Base-by-base conservation (phyloP, 2,113 vertebrate species). In the Lampris incognitus region DNA sequence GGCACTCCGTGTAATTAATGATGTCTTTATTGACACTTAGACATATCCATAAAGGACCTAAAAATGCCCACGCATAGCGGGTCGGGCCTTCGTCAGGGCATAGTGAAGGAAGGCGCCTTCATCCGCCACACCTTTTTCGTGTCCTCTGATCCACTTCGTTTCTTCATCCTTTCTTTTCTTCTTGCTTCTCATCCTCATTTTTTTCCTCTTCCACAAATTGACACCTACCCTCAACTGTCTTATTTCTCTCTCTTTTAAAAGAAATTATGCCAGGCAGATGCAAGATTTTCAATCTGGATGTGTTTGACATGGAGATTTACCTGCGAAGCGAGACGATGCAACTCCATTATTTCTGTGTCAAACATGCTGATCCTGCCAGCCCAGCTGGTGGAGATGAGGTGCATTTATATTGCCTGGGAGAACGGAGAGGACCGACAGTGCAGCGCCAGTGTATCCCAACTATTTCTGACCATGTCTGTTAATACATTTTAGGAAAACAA, bases 291-390 rank as follows among this genome's bases (percentile, higher is more conserved):
- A 76, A 36, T 74, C 58, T 6, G 46, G 38, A 46, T 77, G 67
- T 55, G 69, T 79, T 78, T 67, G 60, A 72, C 79, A 59, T 44
- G 24, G 66, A 69, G 66, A 79, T 78, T 72, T 72, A 50, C 62
- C 71, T 79, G 72, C 70, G 81, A 64, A 76, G 68, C 65, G 6
- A 71, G 51, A 70, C 48, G 10, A 78, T 82, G 75, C 66, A 66
- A 62, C 72, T 83, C 78, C 50, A 72, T 88, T 87, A 81, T 80
- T 48, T 72, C 60, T 65, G 69, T 58, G 61, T 89, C 79, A 75
- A 52, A 62, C 57, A 44, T 7, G 24, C 52, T n/a, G 49, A 78
- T 8, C 67, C 56, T 77, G 37, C 70, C 61, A 7, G 49, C 39
- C 68, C 64, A 1, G 50, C 66, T 0, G 59, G 37, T 69, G 54